Percentiles rank a stretch among this genome's conserved stretches.
Evolutionary conservation across 1,140 invertebrate species (phyloP).

Genomic region (Frieseomelitta varia): DNA sequence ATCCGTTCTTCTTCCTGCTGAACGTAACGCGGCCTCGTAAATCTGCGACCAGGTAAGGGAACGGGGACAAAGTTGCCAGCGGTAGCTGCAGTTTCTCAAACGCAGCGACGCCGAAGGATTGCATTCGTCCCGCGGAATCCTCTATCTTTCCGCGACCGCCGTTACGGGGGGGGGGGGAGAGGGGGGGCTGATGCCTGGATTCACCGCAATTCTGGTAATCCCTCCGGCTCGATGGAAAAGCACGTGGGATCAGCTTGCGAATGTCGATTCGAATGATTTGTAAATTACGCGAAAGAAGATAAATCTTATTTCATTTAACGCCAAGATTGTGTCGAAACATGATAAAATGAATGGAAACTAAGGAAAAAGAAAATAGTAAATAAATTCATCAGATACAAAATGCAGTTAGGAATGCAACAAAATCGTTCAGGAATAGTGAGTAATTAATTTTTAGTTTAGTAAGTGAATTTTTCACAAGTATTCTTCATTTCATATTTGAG

Average conservation of each 20-base stretch:
- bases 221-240: neutral
- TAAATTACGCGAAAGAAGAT: neutral
- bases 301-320: too few species aligned
- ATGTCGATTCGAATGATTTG: neutral
- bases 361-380: too few species aligned
- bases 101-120: conserved; percentile 31
- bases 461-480: too few species aligned
- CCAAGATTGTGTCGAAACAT: too few species aligned
- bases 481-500: too few species aligned
- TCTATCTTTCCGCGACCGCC: neutral
- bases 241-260: neutral
- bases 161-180: too few species aligned
- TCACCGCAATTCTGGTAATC: conserved; percentile 1
- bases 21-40: conserved; percentile 65
- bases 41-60: conserved; percentile 67
- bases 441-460: too few species aligned
- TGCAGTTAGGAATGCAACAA: too few species aligned
- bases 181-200: neutral
- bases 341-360: too few species aligned
- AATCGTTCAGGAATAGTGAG: too few species aligned
- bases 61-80: conserved; percentile 55
- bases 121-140: conserved; percentile 29
- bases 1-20: conserved; percentile 69
- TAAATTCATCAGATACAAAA: too few species aligned
- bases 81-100: conserved; percentile 51